Evolutionary conservation across 2,888 invertebrate genomes (phyloP).

Genomic region (Drosophila macrospina): DNA sequence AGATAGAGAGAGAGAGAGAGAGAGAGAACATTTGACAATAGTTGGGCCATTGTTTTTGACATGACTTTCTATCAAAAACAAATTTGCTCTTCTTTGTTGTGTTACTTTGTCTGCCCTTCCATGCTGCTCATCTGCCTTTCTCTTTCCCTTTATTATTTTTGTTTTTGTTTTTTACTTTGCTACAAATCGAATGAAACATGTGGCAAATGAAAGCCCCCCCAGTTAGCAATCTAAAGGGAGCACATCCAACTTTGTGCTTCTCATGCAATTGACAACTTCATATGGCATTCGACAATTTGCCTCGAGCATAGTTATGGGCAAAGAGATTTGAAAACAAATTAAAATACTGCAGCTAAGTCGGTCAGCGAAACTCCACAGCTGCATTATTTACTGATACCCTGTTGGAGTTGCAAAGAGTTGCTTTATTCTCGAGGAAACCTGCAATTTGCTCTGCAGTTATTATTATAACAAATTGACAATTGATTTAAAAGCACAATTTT

Average conservation of each 20-base stretch:
- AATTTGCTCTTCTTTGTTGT: constrained; percentile 76
- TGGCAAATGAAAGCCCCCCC: constrained; percentile 37
- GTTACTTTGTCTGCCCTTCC: constrained; percentile 50
- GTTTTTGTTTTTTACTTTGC: constrained; percentile 12
- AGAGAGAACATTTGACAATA: constrained; percentile 63
- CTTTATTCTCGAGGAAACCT: no score
- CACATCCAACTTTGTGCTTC: constrained; percentile 1
- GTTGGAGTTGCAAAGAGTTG: no score
- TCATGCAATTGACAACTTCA: constrained; percentile 63
- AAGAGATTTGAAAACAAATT: constrained; percentile 1
- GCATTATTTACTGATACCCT: no score
- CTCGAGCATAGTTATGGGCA: constrained; percentile 14
- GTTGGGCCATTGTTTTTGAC: constrained; percentile 79
- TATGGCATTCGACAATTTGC: constrained; percentile 26
- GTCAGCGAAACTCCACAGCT: no score
- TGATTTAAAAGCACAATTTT: no score
- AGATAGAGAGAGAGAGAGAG: constrained; percentile 25
- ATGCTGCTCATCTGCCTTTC: not conserved
- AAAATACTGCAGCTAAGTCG: not conserved
- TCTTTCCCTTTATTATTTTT: not conserved
- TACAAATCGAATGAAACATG: constrained; percentile 50
- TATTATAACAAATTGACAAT: no score
- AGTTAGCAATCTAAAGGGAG: constrained; percentile 7
- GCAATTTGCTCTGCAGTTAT: no score
- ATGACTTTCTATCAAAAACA: constrained; percentile 81